Base-by-base conservation (phyloP, 2,113 vertebrate genomes). In the Calyptommatus sinebrachiatus region DNA sequence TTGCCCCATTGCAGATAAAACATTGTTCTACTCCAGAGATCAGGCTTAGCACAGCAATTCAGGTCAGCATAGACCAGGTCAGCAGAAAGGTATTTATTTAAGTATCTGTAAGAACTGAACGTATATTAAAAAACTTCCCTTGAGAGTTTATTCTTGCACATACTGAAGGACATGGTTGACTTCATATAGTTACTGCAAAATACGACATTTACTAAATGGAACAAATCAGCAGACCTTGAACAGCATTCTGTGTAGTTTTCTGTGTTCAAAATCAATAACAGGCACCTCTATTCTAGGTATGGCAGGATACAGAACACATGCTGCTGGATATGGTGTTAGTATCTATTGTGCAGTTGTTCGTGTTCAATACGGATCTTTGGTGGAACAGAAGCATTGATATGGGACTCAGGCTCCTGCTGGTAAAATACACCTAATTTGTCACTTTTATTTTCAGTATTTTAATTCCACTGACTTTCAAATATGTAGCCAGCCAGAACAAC, bases 231-330 rank as follows among this genome's bases (percentile, higher is more conserved):
- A 70, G n/a, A n/a, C 24, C 1, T 57, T 60, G 35, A 53, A 16
- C 66, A 70, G 18, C 20, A 41, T 11, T 18, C 53, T 57, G 53
- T 57, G 12, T 57, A 18, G 53, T 57, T 57, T 57, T 18, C 14
- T 57, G 50, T 50, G 31, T 31, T 12, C 14, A 24, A 1, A 83
- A 28, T 57, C 24, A 41, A 31, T 31, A 12, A 66, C 2, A 57
- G 35, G 11, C 62, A 3, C 53, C 83, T 92, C 61, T 84, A 0
- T 86, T 88, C 80, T 85, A 99, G 98, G 96, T 97, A 63, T 99
- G 98, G 98, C 98, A 99, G 91, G 96, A 94, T 87, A 97, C 97
- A 83, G 98, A 99, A 84, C 95, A 96, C 73, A 96, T 97, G 70
- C 89, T 99, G 50, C 85, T 99, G 41, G 98, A 99, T 84, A 96